Conservation (phyloP, 2,113 vertebrate genomes). For the Hyperoodon ampullatus region DNA sequence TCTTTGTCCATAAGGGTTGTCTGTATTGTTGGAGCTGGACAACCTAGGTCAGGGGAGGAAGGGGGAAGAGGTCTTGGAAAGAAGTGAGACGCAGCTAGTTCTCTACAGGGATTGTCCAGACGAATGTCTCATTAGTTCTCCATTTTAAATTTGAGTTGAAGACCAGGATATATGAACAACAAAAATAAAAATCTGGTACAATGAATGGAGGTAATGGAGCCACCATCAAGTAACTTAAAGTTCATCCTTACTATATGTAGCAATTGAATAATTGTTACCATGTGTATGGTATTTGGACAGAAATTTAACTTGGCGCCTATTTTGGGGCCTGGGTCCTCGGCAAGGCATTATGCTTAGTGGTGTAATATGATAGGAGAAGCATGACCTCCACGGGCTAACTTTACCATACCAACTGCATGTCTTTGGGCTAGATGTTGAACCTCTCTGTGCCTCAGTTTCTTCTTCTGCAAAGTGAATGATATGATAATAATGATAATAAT, state of each 20-base stretch:
- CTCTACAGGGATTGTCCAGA: neutral
- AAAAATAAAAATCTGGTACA: neutral
- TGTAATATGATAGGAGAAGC: neutral
- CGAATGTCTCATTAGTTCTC: neutral
- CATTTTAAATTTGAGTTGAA: constrained; percentile 27
- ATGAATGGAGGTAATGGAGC: neutral
- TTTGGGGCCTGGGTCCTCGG: neutral
- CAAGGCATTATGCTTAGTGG: neutral
- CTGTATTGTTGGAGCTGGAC: neutral
- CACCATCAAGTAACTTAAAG: neutral
- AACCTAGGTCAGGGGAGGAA: neutral
- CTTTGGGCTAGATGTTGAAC: neutral
- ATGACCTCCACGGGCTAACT: too few relatives aligned
- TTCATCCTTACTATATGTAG: neutral
- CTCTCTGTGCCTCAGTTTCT: neutral
- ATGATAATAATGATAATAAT: neutral
- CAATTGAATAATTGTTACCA: neutral
- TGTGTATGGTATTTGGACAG: neutral
- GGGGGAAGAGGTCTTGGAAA: neutral
- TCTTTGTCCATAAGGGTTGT: neutral
- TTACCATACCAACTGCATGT: neutral
- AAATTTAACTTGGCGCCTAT: neutral
- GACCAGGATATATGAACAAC: neutral
- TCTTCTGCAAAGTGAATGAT: neutral
- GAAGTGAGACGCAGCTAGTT: neutral